Conservation (phyloP, 2,797 vertebrate genomes). For the Danio choprae region DNA sequence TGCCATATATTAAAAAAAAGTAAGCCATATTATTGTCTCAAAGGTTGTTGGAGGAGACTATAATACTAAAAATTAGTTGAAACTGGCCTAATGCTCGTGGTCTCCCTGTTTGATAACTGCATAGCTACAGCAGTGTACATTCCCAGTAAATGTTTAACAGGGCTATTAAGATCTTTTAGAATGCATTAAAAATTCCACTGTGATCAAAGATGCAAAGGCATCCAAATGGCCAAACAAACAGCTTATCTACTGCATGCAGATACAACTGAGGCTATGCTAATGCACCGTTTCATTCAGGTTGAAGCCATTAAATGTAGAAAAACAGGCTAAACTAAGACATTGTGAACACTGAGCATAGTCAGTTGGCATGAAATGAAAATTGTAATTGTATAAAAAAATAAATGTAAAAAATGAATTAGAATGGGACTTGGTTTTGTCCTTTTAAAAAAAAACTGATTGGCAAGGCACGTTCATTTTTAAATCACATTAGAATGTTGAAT, state of each 20-base stretch:
- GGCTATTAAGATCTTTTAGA: constrained; percentile 9
- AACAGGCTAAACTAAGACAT: neutral
- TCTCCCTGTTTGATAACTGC: too few relatives aligned
- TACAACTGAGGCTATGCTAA: neutral
- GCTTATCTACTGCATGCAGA: constrained; percentile 1
- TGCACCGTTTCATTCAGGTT: constrained; percentile 2
- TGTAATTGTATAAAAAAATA: neutral
- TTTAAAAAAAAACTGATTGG: too few relatives aligned
- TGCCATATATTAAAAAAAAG: too few relatives aligned
- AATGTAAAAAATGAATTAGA: too few relatives aligned
- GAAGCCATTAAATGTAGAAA: constrained; percentile 2
- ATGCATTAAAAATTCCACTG: constrained; percentile 22
- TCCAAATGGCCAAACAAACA: constrained; percentile 25
- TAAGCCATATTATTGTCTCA: too few relatives aligned
- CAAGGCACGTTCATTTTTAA: too few relatives aligned
- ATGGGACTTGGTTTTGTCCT: too few relatives aligned
- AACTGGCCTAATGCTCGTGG: too few relatives aligned
- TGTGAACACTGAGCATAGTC: neutral
- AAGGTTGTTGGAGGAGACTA: too few relatives aligned
- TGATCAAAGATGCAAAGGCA: constrained; percentile 27
- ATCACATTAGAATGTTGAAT: too few relatives aligned
- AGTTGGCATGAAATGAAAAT: neutral
- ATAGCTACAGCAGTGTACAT: neutral
- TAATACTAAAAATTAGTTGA: too few relatives aligned
- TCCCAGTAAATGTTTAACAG: constrained; percentile 10